These are phyloP conservation scores for Helicolenus hilgendorfi DNA, from an alignment of 2,797 vertebrate genomes.

Conservation along the genomic window DNA sequence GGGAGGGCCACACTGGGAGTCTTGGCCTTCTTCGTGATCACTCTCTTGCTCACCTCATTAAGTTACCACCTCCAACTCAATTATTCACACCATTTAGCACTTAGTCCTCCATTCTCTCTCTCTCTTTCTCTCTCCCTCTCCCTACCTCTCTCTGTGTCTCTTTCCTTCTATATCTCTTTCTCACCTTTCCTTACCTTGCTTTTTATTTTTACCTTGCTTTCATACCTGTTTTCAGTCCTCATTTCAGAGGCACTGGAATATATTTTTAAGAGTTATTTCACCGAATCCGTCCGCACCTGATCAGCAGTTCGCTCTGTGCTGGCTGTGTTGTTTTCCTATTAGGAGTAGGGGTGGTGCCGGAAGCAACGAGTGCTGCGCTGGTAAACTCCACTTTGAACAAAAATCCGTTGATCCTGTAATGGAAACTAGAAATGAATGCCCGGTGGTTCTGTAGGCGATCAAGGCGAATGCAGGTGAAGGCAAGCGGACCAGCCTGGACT, in stretches of 20 bases:
- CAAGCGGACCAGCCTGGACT: too few relatives aligned
- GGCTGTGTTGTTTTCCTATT: background rate
- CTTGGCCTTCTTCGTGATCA: slow-evolving; percentile 72
- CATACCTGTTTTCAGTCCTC: background rate
- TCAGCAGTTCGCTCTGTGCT: background rate
- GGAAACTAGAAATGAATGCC: too few relatives aligned
- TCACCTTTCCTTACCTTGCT: slow-evolving; percentile 4
- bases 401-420: too few relatives aligned
- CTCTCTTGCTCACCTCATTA: slow-evolving; percentile 92
- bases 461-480: too few relatives aligned
- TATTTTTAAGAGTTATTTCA: background rate
- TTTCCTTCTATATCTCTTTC: background rate
- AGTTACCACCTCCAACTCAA: slow-evolving; percentile 93
- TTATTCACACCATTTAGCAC: slow-evolving; percentile 95
- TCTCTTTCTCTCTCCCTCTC: slow-evolving; percentile 13
- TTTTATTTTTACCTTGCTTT: background rate
- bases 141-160: background rate
- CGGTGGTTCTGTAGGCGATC: too few relatives aligned
- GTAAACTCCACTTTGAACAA: too few relatives aligned
- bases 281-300: background rate
- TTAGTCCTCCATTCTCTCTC: slow-evolving; percentile 90
- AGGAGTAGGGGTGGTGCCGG: background rate
- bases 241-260: background rate
- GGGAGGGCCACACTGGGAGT: slow-evolving; percentile 78
- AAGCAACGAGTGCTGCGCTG: too few relatives aligned